Percentiles rank a stretch among this genome's conserved stretches.
phyloP scores from a whole-genome alignment of 2,797 vertebrate species.

The Prionace glauca region DNA sequence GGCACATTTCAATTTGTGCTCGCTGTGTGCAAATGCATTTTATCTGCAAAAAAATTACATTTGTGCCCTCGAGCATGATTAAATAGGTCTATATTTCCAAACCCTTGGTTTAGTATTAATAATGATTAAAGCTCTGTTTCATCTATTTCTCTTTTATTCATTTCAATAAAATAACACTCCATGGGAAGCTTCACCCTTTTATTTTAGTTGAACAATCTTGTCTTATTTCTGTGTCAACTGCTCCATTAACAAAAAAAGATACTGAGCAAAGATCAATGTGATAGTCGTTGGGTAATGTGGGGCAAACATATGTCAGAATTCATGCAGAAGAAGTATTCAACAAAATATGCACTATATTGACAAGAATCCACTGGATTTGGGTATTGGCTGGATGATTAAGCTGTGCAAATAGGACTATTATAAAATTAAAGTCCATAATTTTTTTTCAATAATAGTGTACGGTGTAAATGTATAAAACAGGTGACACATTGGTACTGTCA shows the following conservation, averaged over 20 bases:
- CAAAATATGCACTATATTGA: neutral
- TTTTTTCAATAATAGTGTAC: neutral
- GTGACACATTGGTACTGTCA: neutral
- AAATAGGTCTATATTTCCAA: neutral
- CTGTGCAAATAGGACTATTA: neutral
- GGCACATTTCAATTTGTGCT: neutral
- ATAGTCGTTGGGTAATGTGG: neutral
- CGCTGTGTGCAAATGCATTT: neutral
- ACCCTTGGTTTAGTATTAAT: neutral
- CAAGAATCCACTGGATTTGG: neutral
- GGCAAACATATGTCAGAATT: neutral
- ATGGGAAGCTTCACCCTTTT: neutral
- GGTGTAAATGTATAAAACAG: neutral
- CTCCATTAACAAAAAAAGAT: neutral
- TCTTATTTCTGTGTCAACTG: neutral
- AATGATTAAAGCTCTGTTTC: neutral
- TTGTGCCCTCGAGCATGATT: neutral
- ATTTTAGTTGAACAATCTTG: neutral
- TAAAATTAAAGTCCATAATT: neutral
- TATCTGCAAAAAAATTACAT: neutral
- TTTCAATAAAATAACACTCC: neutral
- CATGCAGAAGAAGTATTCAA: neutral
- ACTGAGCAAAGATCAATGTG: neutral
- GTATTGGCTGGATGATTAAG: neutral
- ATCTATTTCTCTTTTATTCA: neutral